A percentile compares a stretch with the other conserved stretches of the same genome.
Evolutionary conservation across 1,140 invertebrate genomes (phyloP).

Genomic region (Chionoecetes opilio): DNA sequence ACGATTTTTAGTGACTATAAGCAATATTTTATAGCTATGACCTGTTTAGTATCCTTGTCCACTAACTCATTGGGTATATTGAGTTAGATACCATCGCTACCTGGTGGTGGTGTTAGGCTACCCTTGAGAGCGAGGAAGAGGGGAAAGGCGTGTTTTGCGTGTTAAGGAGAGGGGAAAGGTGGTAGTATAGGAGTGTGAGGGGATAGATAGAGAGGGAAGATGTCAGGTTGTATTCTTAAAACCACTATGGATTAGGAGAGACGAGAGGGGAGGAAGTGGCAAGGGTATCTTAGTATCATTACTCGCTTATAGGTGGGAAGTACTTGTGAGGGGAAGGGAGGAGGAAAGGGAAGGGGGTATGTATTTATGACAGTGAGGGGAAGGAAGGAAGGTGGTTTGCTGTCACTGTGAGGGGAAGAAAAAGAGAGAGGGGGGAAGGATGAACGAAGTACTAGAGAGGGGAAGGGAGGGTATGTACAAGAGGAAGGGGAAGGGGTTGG

Average conservation of each 20-base stretch:
- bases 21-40: no score
- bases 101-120: no score
- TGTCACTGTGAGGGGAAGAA: not conserved
- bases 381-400: not conserved
- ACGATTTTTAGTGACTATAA: no score
- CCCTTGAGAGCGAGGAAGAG: no score
- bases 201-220: not conserved
- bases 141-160: not conserved
- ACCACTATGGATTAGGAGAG: no score
- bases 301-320: not conserved
- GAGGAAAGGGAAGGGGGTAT: not conserved
- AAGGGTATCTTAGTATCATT: no score
- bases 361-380: not conserved
- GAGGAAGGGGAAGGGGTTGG: no score
- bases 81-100: no score
- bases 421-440: not conserved
- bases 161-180: not conserved
- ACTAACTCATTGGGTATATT: no score
- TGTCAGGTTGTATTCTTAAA: not conserved
- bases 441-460: no score
- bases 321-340: not conserved
- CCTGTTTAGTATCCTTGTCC: no score
- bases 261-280: no score
- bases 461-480: not conserved
- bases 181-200: not conserved